Percentiles rank a stretch among this genome's conserved stretches.
phyloP scores from a whole-genome alignment of 2,888 invertebrate genomes.

The Caradrina clavipalpis region DNA sequence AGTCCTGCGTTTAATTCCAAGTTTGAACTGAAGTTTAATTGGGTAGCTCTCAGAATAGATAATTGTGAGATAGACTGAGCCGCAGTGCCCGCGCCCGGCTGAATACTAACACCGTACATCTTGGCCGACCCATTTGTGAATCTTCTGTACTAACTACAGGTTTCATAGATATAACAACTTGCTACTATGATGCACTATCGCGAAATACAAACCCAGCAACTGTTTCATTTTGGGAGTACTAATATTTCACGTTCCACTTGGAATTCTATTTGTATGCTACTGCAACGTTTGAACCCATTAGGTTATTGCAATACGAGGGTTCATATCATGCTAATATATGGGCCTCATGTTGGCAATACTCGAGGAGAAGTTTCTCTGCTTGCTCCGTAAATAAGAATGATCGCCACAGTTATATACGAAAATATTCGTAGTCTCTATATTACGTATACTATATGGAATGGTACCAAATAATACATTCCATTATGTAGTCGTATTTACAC shows the following conservation, averaged over 20 bases:
- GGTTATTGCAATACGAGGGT: conserved; percentile 56
- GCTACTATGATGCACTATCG: conserved; percentile 39
- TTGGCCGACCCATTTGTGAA: conserved; percentile 36
- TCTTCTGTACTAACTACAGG: conserved; percentile 8
- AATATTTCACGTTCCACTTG: conserved; percentile 63
- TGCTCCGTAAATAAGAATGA: conserved; percentile 13
- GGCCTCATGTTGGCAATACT: conserved; percentile 40
- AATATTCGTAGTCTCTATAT: conserved; percentile 3
- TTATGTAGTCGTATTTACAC: conserved; percentile 13
- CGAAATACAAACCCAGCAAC: conserved; percentile 39
- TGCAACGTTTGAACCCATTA: conserved; percentile 56
- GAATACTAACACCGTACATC: conserved; percentile 48
- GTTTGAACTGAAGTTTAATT: conserved; percentile 49
- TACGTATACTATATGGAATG: neutral
- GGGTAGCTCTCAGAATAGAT: conserved; percentile 49
- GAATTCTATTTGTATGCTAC: conserved; percentile 58
- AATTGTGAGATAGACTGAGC: conserved; percentile 32
- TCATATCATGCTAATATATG: conserved; percentile 59
- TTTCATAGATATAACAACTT: conserved; percentile 6
- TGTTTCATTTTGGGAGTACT: conserved; percentile 52
- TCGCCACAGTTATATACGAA: neutral
- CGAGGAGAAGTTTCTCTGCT: conserved; percentile 31
- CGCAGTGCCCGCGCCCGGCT: conserved; percentile 11
- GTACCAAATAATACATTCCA: neutral
- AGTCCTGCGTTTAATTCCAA: conserved; percentile 27